Conservation (phyloP, 2,113 vertebrate species). For the Sminthopsis crassicaudata region DNA sequence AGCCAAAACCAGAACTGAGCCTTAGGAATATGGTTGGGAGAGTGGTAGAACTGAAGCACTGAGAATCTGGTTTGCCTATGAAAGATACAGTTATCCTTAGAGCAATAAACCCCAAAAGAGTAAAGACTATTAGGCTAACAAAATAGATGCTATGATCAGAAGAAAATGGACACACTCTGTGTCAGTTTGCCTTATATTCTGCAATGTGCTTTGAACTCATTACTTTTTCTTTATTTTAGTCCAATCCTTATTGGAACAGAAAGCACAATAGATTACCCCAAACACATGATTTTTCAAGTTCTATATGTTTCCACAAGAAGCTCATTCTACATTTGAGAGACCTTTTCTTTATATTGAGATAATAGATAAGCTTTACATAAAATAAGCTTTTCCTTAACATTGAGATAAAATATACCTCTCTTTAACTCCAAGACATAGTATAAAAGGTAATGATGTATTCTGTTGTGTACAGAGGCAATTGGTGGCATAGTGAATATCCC, state of each 20-base stretch:
- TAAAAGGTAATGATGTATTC: not conserved
- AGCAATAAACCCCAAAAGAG: not conserved
- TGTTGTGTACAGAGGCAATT: not conserved
- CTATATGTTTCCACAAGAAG: not conserved
- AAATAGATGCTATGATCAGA: no score
- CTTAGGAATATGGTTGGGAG: not conserved
- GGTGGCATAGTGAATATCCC: not conserved
- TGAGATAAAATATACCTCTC: not conserved
- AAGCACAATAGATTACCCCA: not conserved
- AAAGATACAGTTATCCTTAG: not conserved
- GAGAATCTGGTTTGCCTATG: not conserved
- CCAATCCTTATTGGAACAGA: not conserved
- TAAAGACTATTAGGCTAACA: not conserved
- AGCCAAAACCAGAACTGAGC: not conserved
- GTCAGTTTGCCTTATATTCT: not conserved
- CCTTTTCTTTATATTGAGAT: not conserved
- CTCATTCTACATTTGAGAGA: no score
- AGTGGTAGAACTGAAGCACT: not conserved
- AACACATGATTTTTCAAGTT: not conserved
- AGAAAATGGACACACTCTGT: not conserved
- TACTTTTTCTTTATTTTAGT: not conserved
- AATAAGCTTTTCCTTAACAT: not conserved
- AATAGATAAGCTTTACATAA: not conserved
- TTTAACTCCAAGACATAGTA: not conserved
- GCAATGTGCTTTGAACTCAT: not conserved